These are phyloP conservation scores for Geotrupes spiniger DNA, from an alignment of 2,888 invertebrate species.

Conservation along the genomic window DNA sequence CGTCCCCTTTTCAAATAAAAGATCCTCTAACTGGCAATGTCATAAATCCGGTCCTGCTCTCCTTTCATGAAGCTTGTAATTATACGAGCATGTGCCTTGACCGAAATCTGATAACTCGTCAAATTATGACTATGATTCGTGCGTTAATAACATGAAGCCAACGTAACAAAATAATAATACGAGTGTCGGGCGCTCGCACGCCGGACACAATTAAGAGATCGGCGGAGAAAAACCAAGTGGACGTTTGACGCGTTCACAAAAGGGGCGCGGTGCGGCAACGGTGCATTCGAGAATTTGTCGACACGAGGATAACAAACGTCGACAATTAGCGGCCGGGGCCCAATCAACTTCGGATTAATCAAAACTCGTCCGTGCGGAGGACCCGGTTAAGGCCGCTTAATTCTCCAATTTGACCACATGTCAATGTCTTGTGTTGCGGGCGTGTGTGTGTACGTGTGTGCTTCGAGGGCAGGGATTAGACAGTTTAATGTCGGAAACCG, in stretches of 20 bases:
- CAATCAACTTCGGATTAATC: conserved; percentile 27
- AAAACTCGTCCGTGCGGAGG: conserved; percentile 18
- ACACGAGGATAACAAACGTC: conserved; percentile 26
- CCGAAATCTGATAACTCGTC: conserved; percentile 4
- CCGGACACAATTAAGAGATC: too few species aligned
- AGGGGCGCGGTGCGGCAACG: too few species aligned
- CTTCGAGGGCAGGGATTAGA: background rate
- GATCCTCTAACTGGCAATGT: too few species aligned
- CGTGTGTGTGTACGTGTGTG: background rate
- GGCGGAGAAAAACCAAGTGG: too few species aligned
- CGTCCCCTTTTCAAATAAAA: too few species aligned
- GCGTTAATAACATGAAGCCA: conserved; percentile 2
- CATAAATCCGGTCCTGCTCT: background rate
- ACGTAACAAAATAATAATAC: too few species aligned
- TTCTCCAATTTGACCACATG: conserved; percentile 15
- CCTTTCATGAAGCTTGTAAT: background rate
- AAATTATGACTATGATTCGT: conserved; percentile 4
- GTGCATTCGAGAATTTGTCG: conserved; percentile 15
- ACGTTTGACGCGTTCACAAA: too few species aligned
- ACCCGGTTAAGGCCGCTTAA: conserved; percentile 18
- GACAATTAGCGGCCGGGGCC: conserved; percentile 24
- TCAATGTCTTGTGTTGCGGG: conserved; percentile 6
- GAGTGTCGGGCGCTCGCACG: too few species aligned
- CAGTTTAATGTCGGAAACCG: conserved; percentile 4
- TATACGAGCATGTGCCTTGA: background rate